These are phyloP conservation scores for Gymnarchus niloticus DNA, from an alignment of 2,113 vertebrate species.

Conservation along the genomic window DNA sequence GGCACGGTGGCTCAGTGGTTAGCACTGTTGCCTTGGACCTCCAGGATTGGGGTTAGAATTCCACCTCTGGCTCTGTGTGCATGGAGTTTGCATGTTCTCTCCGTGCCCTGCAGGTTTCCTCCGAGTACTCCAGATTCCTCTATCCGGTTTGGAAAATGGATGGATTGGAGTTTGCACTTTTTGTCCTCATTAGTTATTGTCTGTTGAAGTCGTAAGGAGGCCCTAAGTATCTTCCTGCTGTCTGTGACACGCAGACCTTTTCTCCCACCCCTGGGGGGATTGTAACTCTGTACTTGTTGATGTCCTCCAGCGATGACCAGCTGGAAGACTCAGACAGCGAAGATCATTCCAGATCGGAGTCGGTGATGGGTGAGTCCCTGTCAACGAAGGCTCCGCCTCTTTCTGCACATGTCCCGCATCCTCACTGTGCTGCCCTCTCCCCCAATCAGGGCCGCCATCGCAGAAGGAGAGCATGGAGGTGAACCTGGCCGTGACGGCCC, in stretches of 20 bases:
- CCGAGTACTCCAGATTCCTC: too few relatives aligned
- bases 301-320: conserved; percentile 79
- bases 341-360: conserved; percentile 97
- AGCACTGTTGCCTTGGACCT: too few relatives aligned
- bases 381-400: too few relatives aligned
- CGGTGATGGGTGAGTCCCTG: conserved; percentile 80
- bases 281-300: background rate
- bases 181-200: background rate
- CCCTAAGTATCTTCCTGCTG: background rate
- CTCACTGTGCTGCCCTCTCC: background rate
- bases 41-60: too few relatives aligned
- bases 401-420: too few relatives aligned
- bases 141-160: too few relatives aligned
- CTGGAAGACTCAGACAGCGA: conserved; percentile 97
- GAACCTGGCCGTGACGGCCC: conserved; percentile 85
- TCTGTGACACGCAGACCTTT: background rate
- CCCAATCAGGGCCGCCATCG: conserved; percentile 75
- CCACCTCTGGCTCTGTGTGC: too few relatives aligned
- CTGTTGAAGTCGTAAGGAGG: background rate
- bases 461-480: conserved; percentile 94
- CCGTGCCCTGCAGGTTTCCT: too few relatives aligned
- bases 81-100: too few relatives aligned
- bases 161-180: background rate
- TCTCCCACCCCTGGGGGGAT: background rate
- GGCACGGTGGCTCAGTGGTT: too few relatives aligned